Evolutionary conservation across 1,140 invertebrate species (phyloP).

Genomic region (Teleopsis dalmanni): DNA sequence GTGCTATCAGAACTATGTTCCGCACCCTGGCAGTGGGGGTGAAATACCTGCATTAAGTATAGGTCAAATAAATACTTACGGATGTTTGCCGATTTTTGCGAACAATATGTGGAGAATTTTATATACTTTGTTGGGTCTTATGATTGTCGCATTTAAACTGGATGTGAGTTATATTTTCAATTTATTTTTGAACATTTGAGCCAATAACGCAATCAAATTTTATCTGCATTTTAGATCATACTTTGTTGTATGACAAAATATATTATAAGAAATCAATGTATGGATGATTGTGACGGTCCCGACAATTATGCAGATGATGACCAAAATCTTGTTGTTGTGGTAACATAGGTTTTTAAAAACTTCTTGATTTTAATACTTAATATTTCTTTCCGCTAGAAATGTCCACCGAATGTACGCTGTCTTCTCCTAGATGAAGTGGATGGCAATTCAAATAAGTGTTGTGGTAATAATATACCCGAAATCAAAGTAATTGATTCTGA

Average conservation of each 20-base stretch:
- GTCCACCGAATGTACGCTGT: too few species aligned
- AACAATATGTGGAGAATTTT: constrained; percentile 17
- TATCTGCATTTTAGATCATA: constrained; percentile 18
- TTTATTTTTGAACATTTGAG: not conserved
- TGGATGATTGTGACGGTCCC: not conserved
- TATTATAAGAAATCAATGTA: constrained; percentile 14
- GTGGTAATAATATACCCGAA: too few species aligned
- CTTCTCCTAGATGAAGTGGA: too few species aligned
- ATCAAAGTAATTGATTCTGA: too few species aligned
- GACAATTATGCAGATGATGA: too few species aligned
- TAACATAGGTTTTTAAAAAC: too few species aligned
- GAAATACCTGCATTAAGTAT: constrained; percentile 17
- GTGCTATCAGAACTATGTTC: constrained; percentile 14
- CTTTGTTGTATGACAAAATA: constrained; percentile 31
- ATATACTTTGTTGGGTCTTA: constrained; percentile 21
- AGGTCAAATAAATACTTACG: constrained; percentile 23
- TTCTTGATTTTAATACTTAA: too few species aligned
- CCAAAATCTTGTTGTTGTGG: not conserved
- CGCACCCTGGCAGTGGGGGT: not conserved
- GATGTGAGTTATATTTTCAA: constrained; percentile 17
- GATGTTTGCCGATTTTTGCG: constrained; percentile 23
- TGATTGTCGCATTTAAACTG: constrained; percentile 23
- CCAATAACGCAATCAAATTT: not conserved
- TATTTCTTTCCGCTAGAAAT: too few species aligned
- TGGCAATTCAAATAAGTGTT: too few species aligned